Evolutionary conservation across 1,140 invertebrate species (phyloP).

Genomic region (Coenobita brevimanus): DNA sequence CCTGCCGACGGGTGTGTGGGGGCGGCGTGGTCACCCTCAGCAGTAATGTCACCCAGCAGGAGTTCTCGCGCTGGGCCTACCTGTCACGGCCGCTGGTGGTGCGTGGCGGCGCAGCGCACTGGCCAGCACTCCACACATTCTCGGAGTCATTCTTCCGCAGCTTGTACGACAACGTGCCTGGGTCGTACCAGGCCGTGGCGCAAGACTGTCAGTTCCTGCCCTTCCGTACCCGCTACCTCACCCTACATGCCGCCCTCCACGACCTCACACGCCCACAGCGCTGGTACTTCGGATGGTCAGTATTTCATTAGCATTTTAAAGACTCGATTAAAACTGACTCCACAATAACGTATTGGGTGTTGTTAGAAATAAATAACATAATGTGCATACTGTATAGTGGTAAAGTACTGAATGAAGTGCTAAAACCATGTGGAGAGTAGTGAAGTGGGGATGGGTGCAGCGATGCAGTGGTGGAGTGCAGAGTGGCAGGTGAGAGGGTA

Average conservation of each 20-base stretch:
- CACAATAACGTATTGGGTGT: too few species aligned
- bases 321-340: too few species aligned
- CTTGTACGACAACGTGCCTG: conserved; percentile 71
- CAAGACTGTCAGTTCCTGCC: conserved; percentile 77
- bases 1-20: conserved; percentile 83
- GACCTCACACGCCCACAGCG: conserved; percentile 71
- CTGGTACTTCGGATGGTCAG: conserved; percentile 78
- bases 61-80: conserved; percentile 82
- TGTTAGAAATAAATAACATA: too few species aligned
- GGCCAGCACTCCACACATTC: conserved; percentile 74
- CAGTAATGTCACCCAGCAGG: conserved; percentile 76
- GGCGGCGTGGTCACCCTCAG: conserved; percentile 78
- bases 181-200: conserved; percentile 66
- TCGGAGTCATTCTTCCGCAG: conserved; percentile 74
- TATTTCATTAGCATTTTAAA: too few species aligned
- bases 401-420: too few species aligned
- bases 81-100: conserved; percentile 86
- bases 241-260: conserved; percentile 74
- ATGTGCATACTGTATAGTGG: too few species aligned
- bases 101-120: conserved; percentile 80
- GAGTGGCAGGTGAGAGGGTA: too few species aligned
- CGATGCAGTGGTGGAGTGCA: too few species aligned
- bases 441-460: too few species aligned
- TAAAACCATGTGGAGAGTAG: too few species aligned
- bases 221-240: conserved; percentile 75